These are phyloP conservation scores for Neotoma lepida DNA, from an alignment of 2,113 vertebrate genomes.

Conservation along the genomic window DNA sequence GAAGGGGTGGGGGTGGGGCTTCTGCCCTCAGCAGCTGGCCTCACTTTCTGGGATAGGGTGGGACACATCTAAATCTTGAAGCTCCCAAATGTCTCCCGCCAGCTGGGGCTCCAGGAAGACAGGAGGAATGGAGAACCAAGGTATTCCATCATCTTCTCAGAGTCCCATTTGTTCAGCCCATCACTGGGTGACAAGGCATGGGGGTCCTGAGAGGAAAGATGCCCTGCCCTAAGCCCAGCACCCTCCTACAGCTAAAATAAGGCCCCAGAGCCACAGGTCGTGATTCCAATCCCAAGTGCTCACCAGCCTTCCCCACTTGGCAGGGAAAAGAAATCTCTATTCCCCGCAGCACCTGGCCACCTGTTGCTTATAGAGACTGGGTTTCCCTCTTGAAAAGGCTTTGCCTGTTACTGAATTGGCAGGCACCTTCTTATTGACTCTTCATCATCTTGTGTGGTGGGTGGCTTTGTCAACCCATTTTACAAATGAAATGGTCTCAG, in stretches of 20 bases:
- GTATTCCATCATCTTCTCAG: neutral
- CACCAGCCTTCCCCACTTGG: neutral
- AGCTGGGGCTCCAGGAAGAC: neutral
- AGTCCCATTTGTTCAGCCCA: neutral
- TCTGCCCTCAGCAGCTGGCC: neutral
- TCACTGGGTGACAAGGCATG: neutral
- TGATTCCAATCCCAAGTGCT: slow-evolving; percentile 36
- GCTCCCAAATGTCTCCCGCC: neutral
- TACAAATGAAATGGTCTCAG: neutral
- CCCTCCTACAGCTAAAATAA: neutral
- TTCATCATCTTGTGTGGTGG: neutral
- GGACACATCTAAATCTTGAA: neutral
- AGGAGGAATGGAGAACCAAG: neutral
- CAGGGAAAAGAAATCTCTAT: neutral
- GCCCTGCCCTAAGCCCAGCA: neutral
- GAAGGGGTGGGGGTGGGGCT: neutral
- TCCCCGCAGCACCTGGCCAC: neutral
- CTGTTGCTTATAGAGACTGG: neutral
- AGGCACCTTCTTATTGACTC: neutral
- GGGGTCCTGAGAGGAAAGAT: neutral
- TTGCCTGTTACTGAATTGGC: neutral
- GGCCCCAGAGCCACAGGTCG: neutral
- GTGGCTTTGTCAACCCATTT: neutral
- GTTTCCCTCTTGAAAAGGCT: neutral
- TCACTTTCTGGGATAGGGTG: neutral